Percentiles rank a stretch among this genome's conserved stretches.
Conservation (phyloP, 2,113 vertebrate species). For the Anhinga anhinga region DNA sequence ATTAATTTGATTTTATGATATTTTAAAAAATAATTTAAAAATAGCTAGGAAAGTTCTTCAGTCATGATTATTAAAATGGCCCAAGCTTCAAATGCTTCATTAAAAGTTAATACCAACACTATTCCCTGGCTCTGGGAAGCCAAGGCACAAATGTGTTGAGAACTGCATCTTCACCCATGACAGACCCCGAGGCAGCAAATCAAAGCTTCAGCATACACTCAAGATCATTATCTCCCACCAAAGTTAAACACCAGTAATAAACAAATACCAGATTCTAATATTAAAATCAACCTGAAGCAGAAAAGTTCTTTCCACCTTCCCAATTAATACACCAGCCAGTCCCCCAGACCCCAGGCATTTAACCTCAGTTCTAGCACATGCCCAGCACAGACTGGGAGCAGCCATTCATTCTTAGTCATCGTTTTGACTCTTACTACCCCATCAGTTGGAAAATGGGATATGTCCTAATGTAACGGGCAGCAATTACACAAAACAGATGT, state of each 20-base stretch:
- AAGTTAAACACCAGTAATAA: not conserved
- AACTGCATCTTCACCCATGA: not conserved
- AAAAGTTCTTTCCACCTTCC: not conserved
- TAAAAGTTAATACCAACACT: not conserved
- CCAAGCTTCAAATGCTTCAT: not conserved
- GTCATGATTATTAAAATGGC: not conserved
- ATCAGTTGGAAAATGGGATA: not conserved
- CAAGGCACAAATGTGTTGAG: not conserved
- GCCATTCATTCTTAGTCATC: not conserved
- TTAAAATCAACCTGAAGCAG: not conserved
- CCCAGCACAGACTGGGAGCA: not conserved
- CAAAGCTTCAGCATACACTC: not conserved
- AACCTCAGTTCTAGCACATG: accelerated
- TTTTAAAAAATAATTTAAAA: not conserved
- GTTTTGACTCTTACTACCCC: not conserved
- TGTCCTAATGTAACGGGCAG: not conserved
- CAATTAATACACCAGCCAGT: not conserved
- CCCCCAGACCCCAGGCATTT: not conserved
- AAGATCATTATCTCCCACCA: not conserved
- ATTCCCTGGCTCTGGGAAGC: not conserved
- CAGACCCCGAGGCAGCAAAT: not conserved
- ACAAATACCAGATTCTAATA: not conserved
- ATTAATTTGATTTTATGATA: not conserved
- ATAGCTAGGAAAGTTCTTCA: not conserved
- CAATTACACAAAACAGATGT: not conserved